Conservation (phyloP, 2,888 invertebrate genomes). For the Prosapia bicincta region DNA sequence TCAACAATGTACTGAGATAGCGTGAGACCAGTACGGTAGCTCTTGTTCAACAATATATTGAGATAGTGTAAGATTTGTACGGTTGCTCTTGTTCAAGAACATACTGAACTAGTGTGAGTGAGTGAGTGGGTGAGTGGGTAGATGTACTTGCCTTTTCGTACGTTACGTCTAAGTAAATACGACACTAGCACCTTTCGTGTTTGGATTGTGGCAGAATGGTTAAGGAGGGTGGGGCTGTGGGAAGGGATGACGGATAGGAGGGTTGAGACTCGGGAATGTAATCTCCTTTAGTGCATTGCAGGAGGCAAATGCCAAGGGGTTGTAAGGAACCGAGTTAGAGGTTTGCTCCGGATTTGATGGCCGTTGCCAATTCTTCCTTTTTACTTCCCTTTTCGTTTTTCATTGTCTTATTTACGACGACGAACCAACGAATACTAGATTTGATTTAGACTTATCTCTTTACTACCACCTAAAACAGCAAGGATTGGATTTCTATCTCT, state of each 20-base stretch:
- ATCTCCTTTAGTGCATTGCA: slow-evolving; percentile 22
- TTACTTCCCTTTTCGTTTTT: neutral
- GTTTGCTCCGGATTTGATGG: neutral
- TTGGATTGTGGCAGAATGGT: neutral
- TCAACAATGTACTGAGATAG: too few relatives aligned
- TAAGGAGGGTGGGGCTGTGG: neutral
- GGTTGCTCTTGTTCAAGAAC: too few relatives aligned
- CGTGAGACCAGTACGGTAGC: too few relatives aligned
- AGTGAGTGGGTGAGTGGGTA: too few relatives aligned
- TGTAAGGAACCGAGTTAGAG: neutral
- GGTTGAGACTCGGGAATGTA: slow-evolving; percentile 15
- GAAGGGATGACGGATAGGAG: neutral
- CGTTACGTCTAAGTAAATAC: neutral
- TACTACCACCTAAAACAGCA: neutral
- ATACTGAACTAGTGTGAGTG: too few relatives aligned
- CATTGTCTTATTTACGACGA: slow-evolving; percentile 24
- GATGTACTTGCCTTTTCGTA: neutral
- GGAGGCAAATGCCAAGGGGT: slow-evolving; percentile 14
- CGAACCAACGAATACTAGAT: neutral
- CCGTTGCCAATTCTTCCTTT: neutral
- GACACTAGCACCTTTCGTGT: neutral
- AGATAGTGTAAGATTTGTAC: too few relatives aligned
- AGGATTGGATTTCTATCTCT: too few relatives aligned
- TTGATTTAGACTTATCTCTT: neutral
- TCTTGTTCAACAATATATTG: too few relatives aligned